Base-by-base conservation (phyloP, 2,888 invertebrate genomes). In the Patella ulyssiponensis region DNA sequence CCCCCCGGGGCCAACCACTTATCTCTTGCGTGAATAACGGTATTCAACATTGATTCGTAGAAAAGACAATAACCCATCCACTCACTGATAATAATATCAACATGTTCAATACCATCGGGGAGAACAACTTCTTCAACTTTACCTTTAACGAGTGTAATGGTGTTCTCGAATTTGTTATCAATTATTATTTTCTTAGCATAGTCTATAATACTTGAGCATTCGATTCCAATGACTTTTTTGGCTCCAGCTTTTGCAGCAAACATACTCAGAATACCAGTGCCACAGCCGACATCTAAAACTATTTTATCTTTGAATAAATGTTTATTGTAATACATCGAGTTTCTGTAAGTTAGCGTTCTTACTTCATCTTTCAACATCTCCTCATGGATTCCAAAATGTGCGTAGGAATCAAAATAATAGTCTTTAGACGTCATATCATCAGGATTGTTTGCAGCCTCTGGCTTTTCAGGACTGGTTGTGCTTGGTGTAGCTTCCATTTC, bases 331-430 rank as follows among this genome's bases (percentile, higher is more conserved):
- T 98, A 98, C 96, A 99, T 99, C 15, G 99, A 98, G 91, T 99
- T 99, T 76, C 98, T 95, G 92, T 99, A 99, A 1, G 99, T 99
- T 81, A 98, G 94, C 20, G 99, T 99, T 77, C 99, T 94, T 52
- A 99, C 98, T 94, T 99, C 99, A 92, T 99, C 99, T 93, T 99
- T 99, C 81, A 99, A 93, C 99, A 99, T 99, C 93, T 99, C 99
- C 93, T 99, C 99, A 91, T 99, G 99, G 88, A 99, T 99, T 71
- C 99, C 99, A 92, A 99, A 99, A 93, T 99, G 99, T 74, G 99
- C 99, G 92, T 99, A 99, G 0, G 99, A 99, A 93, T 99, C 99
- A 92, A 99, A 99, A 92, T 99, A 99, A 92, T 99, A 99, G 92
- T 99, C 99, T 86, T 98, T 94, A 9, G 99, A 99, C 2, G 99